Conservation (phyloP, 2,797 vertebrate genomes). For the Ataeniobius toweri region DNA sequence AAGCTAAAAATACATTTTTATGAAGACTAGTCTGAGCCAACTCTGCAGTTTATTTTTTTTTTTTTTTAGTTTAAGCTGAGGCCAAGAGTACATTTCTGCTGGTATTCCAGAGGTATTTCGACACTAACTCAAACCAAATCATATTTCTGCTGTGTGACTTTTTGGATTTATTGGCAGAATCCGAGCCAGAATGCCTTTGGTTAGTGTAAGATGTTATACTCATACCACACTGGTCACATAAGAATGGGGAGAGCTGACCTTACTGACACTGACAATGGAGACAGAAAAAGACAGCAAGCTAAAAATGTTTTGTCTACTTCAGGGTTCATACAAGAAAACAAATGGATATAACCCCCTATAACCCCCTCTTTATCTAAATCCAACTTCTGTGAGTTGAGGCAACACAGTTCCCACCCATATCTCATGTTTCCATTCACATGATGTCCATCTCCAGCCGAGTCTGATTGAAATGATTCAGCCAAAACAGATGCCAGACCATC, state of each 20-base stretch:
- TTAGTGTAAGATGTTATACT: conserved; percentile 60
- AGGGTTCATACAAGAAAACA: neutral
- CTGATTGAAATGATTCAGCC: conserved; percentile 68
- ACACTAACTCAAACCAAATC: conserved; percentile 80
- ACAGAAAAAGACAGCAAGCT: conserved; percentile 23
- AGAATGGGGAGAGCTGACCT: conserved; percentile 61
- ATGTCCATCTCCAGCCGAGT: conserved; percentile 36
- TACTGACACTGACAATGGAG: conserved; percentile 24
- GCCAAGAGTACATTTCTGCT: conserved; percentile 71
- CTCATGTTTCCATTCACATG: conserved; percentile 53
- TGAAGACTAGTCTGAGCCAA: conserved; percentile 73
- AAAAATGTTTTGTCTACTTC: neutral
- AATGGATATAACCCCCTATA: neutral
- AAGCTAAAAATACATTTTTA: conserved; percentile 80
- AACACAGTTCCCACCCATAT: conserved; percentile 42
- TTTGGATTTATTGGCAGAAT: conserved; percentile 69
- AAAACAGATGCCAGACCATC: conserved; percentile 59
- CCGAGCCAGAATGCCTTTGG: conserved; percentile 68
- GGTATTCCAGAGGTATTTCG: conserved; percentile 77
- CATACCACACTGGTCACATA: conserved; percentile 65
- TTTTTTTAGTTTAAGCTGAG: conserved; percentile 69
- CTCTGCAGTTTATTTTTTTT: neutral
- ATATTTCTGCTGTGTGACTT: conserved; percentile 69
- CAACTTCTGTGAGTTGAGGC: conserved; percentile 40
- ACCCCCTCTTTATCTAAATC: conserved; percentile 3